Conservation (phyloP, 2,113 vertebrate species). For the Centropus bengalensis region DNA sequence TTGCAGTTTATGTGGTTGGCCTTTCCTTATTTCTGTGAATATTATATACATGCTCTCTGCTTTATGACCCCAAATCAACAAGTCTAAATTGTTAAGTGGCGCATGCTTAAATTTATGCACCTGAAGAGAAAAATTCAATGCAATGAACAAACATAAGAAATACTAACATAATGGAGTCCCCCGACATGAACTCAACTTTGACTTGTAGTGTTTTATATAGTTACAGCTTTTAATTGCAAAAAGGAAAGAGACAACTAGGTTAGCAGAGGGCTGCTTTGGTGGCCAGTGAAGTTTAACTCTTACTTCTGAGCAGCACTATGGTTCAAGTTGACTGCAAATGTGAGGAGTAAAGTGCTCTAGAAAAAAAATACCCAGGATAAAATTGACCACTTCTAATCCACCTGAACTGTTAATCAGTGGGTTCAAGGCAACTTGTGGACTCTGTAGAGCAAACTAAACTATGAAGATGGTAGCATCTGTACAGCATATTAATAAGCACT, state of each 20-base stretch:
- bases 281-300: not conserved
- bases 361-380: not conserved
- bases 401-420: not conserved
- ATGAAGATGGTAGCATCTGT: not conserved
- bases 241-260: not conserved
- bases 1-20: slow-evolving; percentile 33
- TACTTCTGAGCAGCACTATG: not conserved
- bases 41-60: not conserved
- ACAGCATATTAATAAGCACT: not conserved
- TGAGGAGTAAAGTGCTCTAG: not conserved
- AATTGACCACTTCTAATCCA: not conserved
- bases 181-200: not conserved
- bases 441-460: not conserved
- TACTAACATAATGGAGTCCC: not conserved
- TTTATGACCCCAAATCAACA: slow-evolving; percentile 31
- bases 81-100: slow-evolving; percentile 36
- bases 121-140: not conserved
- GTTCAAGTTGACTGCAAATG: not conserved
- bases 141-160: slow-evolving; percentile 17
- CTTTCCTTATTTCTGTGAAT: slow-evolving; percentile 26
- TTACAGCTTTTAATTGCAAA: slow-evolving; percentile 25
- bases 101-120: slow-evolving; percentile 31
- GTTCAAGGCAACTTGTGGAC: not conserved
- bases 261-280: not conserved
- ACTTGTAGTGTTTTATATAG: not conserved